A percentile compares a stretch with the other conserved stretches of the same genome.
phyloP scores from a whole-genome alignment of 2,797 vertebrate genomes.

The Novumbra hubbsi region DNA sequence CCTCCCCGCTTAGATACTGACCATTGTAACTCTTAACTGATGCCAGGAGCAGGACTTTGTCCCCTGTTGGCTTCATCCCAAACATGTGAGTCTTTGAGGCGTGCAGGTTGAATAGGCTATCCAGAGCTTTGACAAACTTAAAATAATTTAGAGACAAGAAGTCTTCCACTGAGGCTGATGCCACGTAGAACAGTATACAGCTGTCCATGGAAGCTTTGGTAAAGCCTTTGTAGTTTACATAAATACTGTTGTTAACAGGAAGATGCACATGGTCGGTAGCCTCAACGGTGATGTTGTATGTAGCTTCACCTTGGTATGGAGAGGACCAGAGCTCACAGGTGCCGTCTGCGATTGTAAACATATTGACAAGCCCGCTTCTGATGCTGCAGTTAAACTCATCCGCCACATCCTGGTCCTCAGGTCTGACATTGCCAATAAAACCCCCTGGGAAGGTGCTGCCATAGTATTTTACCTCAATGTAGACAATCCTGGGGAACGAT shows the following conservation, averaged over 20 bases:
- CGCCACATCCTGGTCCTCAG: conserved; percentile 70
- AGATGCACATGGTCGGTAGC: conserved; percentile 71
- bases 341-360: conserved; percentile 71
- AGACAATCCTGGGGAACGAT: conserved; percentile 64
- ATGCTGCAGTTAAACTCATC: conserved; percentile 71
- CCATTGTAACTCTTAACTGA: conserved; percentile 76
- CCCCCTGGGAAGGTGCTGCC: conserved; percentile 76
- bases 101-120: conserved; percentile 76
- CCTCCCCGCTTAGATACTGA: conserved; percentile 69
- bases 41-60: conserved; percentile 71
- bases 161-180: conserved; percentile 60
- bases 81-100: conserved; percentile 79
- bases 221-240: conserved; percentile 78
- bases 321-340: conserved; percentile 76
- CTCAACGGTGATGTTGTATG: conserved; percentile 75
- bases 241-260: conserved; percentile 76
- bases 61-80: conserved; percentile 69
- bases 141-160: conserved; percentile 74
- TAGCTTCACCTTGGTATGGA: conserved; percentile 75
- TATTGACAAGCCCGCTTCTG: conserved; percentile 62
- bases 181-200: conserved; percentile 75
- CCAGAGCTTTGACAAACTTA: conserved; percentile 75
- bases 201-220: conserved; percentile 74
- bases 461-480: conserved; percentile 80
- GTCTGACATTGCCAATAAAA: conserved; percentile 70